Percentiles rank a stretch among this genome's conserved stretches.
Evolutionary conservation across 2,888 invertebrate genomes (phyloP).

Genomic region (Hypomecis punctinalis): DNA sequence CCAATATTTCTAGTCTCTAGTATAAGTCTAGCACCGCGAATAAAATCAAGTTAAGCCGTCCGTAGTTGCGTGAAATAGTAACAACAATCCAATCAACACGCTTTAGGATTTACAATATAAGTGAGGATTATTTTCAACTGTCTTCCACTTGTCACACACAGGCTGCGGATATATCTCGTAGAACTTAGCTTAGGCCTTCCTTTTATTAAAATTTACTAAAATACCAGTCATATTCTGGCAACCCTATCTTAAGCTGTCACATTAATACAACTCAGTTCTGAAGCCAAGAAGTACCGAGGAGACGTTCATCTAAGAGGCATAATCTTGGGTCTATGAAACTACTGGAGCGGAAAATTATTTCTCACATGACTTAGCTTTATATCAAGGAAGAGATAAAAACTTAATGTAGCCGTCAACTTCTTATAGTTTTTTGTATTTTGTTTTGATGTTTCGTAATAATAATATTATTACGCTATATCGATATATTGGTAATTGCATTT

Average conservation of each 20-base stretch:
- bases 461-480: background rate
- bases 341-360: slow-evolving; percentile 39
- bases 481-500: too few relatives aligned
- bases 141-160: too few relatives aligned
- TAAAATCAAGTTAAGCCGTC: too few relatives aligned
- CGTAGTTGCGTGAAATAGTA: too few relatives aligned
- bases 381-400: slow-evolving; percentile 28
- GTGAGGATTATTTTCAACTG: too few relatives aligned
- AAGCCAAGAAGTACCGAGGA: slow-evolving; percentile 17
- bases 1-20: too few relatives aligned
- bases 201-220: too few relatives aligned
- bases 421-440: slow-evolving; percentile 7
- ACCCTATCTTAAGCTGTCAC: slow-evolving; percentile 2
- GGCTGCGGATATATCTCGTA: too few relatives aligned
- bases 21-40: too few relatives aligned
- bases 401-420: slow-evolving; percentile 30
- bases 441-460: slow-evolving; percentile 9
- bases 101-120: too few relatives aligned
- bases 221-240: background rate
- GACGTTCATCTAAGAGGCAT: slow-evolving; percentile 22
- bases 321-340: slow-evolving; percentile 36
- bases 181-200: too few relatives aligned
- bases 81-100: too few relatives aligned
- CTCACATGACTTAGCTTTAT: slow-evolving; percentile 33
- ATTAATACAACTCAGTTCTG: slow-evolving; percentile 13